Base-by-base conservation (phyloP, 2,888 invertebrate species). In the Strigamia maritima region DNA sequence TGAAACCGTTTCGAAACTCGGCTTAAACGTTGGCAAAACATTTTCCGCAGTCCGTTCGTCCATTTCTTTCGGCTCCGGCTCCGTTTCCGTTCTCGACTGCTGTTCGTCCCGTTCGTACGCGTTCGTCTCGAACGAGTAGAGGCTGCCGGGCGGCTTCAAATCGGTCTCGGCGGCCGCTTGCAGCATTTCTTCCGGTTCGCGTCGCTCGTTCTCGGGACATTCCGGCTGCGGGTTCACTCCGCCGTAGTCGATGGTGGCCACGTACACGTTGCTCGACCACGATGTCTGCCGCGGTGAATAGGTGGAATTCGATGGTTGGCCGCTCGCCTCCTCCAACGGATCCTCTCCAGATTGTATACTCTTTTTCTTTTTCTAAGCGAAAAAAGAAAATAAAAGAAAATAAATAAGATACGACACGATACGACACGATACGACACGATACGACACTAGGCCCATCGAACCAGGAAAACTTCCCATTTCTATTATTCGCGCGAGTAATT, bases 341-440 rank as follows among this genome's bases (percentile, higher is more conserved):
- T 60, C 60, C 7, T 60, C 60, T 19, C 24, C 60, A 6, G 19
- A 19, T 22, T 60, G 60, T 0, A 1, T 12, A 6, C n/a, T 19
- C 60, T 60, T 60, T 60, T 60, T 60, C 60, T 60, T 60, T 60
- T 60, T 60, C 60, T 60, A 60, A 60, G n/a, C n/a, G n/a, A 49
- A 60, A 10, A 60, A 60, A 60, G 16, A 19, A 60, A 19, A 60
- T 8, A 19, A 19, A 60, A 2, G 8, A n/a, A 22, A 2, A 22
- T 24, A 60, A 49, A 49, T 14, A 7, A 49, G 49, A 7, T 49
- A n/a, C n/a, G 49, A 49, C 8, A 2, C 6, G 35, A 49, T 0
- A 14, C 14, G 49, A 49, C 8, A 2, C 6, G 35, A 49, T 0
- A 14, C 14, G n/a, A n/a, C n/a, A n/a, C n/a, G 49, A 49, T 49